These are phyloP conservation scores for Platynereis dumerilii DNA, from an alignment of 2,888 invertebrate species.

Conservation along the genomic window DNA sequence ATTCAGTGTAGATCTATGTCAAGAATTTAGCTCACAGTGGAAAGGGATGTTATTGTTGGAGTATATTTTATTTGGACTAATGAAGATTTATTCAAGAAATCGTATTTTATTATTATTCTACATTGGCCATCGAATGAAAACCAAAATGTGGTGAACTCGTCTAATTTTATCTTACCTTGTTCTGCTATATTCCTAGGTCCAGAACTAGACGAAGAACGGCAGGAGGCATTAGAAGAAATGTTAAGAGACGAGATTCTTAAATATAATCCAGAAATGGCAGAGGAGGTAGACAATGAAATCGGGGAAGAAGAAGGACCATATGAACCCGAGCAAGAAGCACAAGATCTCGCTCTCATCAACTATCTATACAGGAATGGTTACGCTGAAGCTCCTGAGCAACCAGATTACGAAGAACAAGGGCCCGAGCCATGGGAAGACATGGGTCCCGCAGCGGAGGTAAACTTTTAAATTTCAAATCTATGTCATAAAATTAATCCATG, in stretches of 20 bases:
- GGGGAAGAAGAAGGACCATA: neutral
- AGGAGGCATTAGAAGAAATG: constrained; percentile 1
- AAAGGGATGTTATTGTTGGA: too few species aligned
- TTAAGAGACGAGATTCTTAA: neutral
- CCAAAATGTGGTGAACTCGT: too few species aligned
- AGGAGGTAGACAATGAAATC: neutral
- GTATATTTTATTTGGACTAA: too few species aligned
- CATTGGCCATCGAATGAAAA: too few species aligned
- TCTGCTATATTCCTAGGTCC: too few species aligned
- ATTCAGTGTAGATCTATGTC: too few species aligned
- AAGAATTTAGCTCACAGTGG: too few species aligned
- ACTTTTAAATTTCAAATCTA: neutral
- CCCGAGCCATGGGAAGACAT: constrained; percentile 14
- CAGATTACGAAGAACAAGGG: neutral
- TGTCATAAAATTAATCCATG: too few species aligned
- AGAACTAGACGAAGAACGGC: neutral
- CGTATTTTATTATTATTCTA: too few species aligned
- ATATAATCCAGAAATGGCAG: constrained; percentile 1
- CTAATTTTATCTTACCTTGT: too few species aligned
- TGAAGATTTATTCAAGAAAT: too few species aligned
- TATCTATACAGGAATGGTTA: constrained; percentile 11
- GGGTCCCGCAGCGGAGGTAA: constrained; percentile 11
- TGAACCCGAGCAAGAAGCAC: constrained; percentile 10
- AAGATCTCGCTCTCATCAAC: constrained; percentile 10
- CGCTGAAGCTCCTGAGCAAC: neutral